A percentile compares a stretch with the other conserved stretches of the same genome.
phyloP scores from a whole-genome alignment of 2,113 vertebrate species.

The Falco punctatus region DNA sequence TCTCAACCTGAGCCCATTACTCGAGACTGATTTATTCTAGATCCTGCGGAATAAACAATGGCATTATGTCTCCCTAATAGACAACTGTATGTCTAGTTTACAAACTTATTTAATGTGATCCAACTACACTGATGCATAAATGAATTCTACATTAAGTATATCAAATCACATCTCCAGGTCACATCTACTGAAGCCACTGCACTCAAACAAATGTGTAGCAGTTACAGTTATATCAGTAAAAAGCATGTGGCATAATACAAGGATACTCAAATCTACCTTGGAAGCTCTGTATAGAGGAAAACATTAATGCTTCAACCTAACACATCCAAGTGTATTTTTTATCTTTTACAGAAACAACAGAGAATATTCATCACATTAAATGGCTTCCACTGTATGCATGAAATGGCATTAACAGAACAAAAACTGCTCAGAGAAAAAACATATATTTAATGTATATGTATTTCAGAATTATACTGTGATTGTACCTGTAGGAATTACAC shows the following conservation, averaged over 20 bases:
- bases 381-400: neutral
- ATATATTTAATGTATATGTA: neutral
- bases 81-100: neutral
- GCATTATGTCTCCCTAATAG: neutral
- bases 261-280: neutral
- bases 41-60: neutral
- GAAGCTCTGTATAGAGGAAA: neutral
- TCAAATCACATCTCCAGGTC: neutral
- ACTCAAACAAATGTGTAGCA: neutral
- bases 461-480: neutral
- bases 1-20: neutral
- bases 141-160: neutral
- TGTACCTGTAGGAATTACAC: neutral
- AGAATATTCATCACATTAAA: neutral
- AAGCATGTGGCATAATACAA: neutral
- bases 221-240: neutral
- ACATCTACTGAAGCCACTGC: neutral
- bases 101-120: neutral
- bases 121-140: neutral
- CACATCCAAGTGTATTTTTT: neutral
- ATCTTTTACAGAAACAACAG: neutral
- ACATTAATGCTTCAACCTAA: neutral
- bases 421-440: neutral
- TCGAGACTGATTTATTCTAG: neutral
- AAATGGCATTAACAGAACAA: neutral